Evolutionary conservation across 2,797 vertebrate species (phyloP).

Genomic region (Prionace glauca): DNA sequence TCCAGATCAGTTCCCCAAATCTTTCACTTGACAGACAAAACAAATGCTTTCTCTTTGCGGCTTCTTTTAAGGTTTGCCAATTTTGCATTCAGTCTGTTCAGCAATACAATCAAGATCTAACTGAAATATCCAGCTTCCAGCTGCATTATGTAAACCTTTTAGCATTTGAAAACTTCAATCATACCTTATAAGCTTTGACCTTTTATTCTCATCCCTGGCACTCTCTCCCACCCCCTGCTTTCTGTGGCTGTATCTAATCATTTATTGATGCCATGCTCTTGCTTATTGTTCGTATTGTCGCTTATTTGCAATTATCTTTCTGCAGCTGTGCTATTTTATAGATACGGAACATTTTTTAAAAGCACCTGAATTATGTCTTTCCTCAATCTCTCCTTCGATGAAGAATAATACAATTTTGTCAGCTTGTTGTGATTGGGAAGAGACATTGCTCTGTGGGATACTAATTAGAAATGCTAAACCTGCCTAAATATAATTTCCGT

Average conservation of each 20-base stretch:
- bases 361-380: neutral
- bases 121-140: neutral
- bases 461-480: neutral
- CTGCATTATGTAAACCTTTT: neutral
- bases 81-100: neutral
- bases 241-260: neutral
- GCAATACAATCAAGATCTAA: neutral
- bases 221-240: neutral
- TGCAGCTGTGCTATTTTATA: neutral
- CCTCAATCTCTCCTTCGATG: neutral
- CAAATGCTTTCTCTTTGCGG: neutral
- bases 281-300: neutral
- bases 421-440: neutral
- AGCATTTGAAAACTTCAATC: slow-evolving; percentile 23
- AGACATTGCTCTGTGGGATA: neutral
- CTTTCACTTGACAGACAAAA: neutral
- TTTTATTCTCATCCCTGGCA: neutral
- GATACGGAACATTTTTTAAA: neutral
- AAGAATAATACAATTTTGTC: neutral
- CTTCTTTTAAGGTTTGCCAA: neutral
- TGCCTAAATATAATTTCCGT: neutral
- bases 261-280: neutral
- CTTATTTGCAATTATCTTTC: neutral
- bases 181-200: slow-evolving; percentile 19
- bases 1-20: neutral